Base-by-base conservation (phyloP, 2,797 vertebrate species). In the Phrynocephalus forsythii region DNA sequence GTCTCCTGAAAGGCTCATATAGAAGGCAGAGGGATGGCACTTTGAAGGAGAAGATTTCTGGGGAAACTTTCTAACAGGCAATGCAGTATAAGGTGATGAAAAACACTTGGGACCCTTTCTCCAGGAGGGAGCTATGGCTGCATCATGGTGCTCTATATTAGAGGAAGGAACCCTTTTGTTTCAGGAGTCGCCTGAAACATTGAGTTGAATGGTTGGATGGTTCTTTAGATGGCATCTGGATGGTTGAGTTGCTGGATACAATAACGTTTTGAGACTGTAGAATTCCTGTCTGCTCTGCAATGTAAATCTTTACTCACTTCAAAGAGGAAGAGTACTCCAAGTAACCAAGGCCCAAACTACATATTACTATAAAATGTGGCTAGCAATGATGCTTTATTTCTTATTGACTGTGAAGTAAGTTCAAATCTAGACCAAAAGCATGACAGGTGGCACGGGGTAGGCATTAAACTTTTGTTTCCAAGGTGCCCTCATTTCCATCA, bases 221-320 rank as follows among this genome's bases (percentile, higher is more conserved):
- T 33, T 33, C 33, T 33, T 33, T 33, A 33, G 33, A 33, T 33
- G 33, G 24, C 6, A 48, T 11, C 0, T 22, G 56, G 84, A 66
- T n/a, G 0, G 0, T 0, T 33, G 79, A 22, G 48, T 73, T 1
- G n/a, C 30, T 66, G 69, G 11, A 48, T 48, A 16, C 52, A 63
- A 7, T 15, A 2, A 26, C 56, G 11, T 22, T 48, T 20, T 72
- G 38, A 52, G 18, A 56, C 18, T 56, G 20, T 72, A 5, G 13
- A 24, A 48, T 77, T 76, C 15, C 11, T 76, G 26, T 48, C 33
- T 48, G 26, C 60, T 7, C 22, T 52, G 38, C 18, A 85, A 28
- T n/a, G 7, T 50, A 38, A 78, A 52, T 52, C 68, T 2, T 69
- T 69, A 66, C 44, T 67, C 28, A n/a, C 20, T 71, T 63, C 52